Percentiles rank a stretch among this genome's conserved stretches.
phyloP scores from a whole-genome alignment of 2,888 invertebrate species.

The Lomographa bimaculata region DNA sequence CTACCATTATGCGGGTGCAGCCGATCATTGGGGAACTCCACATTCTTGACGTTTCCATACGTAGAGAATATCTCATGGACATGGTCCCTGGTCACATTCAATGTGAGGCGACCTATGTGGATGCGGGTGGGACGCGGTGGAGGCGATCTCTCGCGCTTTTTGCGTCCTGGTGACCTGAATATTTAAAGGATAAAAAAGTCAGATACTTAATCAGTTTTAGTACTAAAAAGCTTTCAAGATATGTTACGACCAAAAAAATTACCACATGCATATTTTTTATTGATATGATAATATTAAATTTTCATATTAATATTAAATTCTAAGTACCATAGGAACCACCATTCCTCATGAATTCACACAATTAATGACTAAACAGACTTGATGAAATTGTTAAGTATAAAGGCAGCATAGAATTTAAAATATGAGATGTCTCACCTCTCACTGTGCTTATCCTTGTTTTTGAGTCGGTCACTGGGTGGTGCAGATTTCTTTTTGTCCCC shows the following conservation, averaged over 20 bases:
- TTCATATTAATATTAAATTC: no score
- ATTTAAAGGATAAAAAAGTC: neutral
- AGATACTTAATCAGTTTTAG: no score
- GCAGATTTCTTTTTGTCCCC: slow-evolving; percentile 71
- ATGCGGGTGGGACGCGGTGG: slow-evolving; percentile 96
- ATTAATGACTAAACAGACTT: no score
- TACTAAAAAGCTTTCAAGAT: no score
- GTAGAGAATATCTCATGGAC: slow-evolving; percentile 95
- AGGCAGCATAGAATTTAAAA: no score
- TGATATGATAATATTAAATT: no score
- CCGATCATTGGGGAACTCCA: slow-evolving; percentile 95
- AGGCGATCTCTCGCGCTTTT: slow-evolving; percentile 92
- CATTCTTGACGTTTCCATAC: slow-evolving; percentile 92
- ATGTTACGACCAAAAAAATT: no score
- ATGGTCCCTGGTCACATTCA: slow-evolving; percentile 96
- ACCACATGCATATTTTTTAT: no score
- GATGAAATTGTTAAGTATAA: no score
- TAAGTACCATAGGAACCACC: no score
- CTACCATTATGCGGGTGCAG: slow-evolving; percentile 94
- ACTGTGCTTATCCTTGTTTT: slow-evolving; percentile 73
- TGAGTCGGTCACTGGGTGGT: slow-evolving; percentile 66
- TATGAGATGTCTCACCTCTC: slow-evolving; percentile 73
- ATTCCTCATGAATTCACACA: no score
- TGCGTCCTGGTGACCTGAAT: slow-evolving; percentile 83
- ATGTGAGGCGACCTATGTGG: slow-evolving; percentile 95